Evolutionary conservation across 2,888 invertebrate species (phyloP), one percentile per base, ranked within the genome.

Genomic region (Idaea aversata): DNA sequence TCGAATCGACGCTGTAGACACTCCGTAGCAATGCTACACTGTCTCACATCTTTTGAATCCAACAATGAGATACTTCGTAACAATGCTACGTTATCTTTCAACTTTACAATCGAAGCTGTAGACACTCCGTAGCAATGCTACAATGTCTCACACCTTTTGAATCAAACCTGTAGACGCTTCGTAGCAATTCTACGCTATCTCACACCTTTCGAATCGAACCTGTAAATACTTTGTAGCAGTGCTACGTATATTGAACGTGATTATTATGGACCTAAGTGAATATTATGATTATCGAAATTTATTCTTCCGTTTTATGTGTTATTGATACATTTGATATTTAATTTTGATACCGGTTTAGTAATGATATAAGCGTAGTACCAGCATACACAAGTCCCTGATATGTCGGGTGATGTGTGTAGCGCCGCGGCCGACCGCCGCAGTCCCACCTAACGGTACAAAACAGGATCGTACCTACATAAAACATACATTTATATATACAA

Each of bases 381-480:
- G 83, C 83, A 85, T 77, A 85, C 89, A 86, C 88, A 87, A 88
- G 88, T 83, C 86, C 86, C 88, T 91, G 92, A 93, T 93, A 92
- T 91, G 91, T 91, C 90, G 90, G 90, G 87, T 88, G 90, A 89
- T 86, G 90, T 90, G 91, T 90, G 89, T 88, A 88, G 90, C 85
- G 84, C 81, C 81, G 80, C 86, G 81, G 81, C 86, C 86, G 85
- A 75, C 83, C 84, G 84, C 86, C 86, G 83, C 75, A 75, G 82
- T 81, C 79, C 81, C 86, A 77, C 82, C 86, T 73, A 78, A 78
- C 77, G 87, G 87, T 88, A 89, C 88, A 86, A 86, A 88, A 88
- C 81, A 80, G 86, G 85, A 86, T 84, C 82, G 87, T 87, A 89
- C 88, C 90, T 88, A 88, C 85, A 84, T 63, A 67, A 59, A 82